phyloP scores from a whole-genome alignment of 2,888 invertebrate genomes.

The Blomia tropicalis region DNA sequence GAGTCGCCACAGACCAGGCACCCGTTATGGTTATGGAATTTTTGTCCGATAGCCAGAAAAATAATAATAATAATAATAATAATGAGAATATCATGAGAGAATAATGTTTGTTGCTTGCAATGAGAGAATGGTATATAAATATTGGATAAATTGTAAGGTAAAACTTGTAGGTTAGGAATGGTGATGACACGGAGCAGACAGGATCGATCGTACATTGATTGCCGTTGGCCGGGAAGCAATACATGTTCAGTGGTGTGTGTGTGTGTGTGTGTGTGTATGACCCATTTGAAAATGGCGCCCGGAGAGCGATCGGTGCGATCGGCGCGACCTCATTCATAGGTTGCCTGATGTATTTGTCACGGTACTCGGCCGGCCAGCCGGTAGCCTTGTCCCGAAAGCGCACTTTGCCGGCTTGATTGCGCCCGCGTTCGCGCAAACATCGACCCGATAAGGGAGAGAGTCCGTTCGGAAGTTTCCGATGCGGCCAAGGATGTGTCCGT shows the following conservation, averaged over 20 bases:
- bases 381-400: not conserved
- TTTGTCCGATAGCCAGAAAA: too few relatives aligned
- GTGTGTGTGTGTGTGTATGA: too few relatives aligned
- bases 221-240: not conserved
- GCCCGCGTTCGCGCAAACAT: too few relatives aligned
- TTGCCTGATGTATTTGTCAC: constrained; percentile 10
- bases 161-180: not conserved
- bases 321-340: not conserved
- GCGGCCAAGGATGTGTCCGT: not conserved
- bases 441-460: not conserved
- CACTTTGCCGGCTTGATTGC: too few relatives aligned
- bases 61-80: too few relatives aligned
- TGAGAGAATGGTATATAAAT: too few relatives aligned
- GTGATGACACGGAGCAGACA: not conserved
- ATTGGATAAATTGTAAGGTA: too few relatives aligned
- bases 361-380: not conserved
- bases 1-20: too few relatives aligned
- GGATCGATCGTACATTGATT: not conserved
- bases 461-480: not conserved
- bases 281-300: not conserved
- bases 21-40: too few relatives aligned
- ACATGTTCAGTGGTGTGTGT: not conserved
- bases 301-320: not conserved
- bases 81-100: too few relatives aligned
- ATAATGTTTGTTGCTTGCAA: too few relatives aligned